These are phyloP conservation scores for Orycteropus afer DNA, from an alignment of 2,113 vertebrate genomes.

Conservation along the genomic window DNA sequence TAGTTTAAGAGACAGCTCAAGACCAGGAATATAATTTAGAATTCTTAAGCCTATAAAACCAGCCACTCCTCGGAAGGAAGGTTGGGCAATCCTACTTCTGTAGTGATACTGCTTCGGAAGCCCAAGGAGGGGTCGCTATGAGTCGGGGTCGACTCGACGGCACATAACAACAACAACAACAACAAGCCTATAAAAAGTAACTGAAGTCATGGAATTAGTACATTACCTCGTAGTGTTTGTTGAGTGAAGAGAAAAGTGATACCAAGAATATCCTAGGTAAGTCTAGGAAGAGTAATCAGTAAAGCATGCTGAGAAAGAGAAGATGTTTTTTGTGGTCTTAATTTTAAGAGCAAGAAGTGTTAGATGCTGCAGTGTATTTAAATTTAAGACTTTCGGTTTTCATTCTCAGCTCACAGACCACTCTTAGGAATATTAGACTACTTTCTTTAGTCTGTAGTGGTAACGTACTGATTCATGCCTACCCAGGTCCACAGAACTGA, in stretches of 20 bases:
- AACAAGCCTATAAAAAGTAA: slow-evolving; percentile 31
- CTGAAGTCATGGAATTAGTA: background rate
- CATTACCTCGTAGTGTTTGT: background rate
- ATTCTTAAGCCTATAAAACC: slow-evolving; percentile 7
- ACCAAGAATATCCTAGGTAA: background rate
- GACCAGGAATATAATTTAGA: background rate
- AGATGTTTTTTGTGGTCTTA: no score
- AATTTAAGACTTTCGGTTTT: slow-evolving; percentile 4
- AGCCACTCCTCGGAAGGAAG: no score
- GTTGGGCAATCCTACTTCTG: no score
- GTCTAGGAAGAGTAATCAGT: background rate
- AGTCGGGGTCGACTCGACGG: no score
- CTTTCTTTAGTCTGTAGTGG: background rate
- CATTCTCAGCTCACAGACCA: background rate
- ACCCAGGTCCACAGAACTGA: background rate
- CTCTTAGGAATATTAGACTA: background rate
- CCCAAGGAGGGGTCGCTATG: no score
- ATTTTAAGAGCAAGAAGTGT: background rate
- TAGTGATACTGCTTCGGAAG: no score
- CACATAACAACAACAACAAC: no score
- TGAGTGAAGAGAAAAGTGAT: background rate
- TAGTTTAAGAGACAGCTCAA: slow-evolving; percentile 18
- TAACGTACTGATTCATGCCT: background rate
- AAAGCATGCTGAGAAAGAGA: slow-evolving; percentile 1
- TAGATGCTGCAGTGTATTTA: background rate